Evolutionary conservation across 2,113 vertebrate genomes (phyloP).

Genomic region (Aviceda subcristata): DNA sequence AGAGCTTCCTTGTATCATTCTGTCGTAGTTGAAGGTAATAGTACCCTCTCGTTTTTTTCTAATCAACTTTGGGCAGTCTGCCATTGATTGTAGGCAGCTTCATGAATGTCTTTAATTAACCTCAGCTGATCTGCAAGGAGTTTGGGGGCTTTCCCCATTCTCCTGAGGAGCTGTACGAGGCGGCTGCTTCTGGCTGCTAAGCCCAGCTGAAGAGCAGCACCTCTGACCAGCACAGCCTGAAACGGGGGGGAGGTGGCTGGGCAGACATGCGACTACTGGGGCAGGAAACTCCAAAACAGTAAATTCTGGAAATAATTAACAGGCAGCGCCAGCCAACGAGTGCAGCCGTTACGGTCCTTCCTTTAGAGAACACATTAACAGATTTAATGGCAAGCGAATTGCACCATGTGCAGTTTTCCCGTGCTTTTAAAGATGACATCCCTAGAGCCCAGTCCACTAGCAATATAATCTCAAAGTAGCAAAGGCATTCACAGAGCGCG

Average conservation of each 20-base stretch:
- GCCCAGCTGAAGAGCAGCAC: not conserved
- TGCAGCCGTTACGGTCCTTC: fast-evolving
- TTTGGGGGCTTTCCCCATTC: not conserved
- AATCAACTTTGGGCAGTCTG: not conserved
- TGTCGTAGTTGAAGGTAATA: not conserved
- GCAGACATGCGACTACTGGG: not conserved
- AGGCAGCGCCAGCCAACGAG: not conserved
- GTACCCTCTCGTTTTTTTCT: not conserved
- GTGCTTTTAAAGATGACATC: not conserved
- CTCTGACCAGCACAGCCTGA: not conserved
- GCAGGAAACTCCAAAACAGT: not conserved
- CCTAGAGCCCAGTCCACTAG: not conserved
- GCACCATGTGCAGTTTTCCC: not conserved
- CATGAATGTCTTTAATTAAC: not conserved
- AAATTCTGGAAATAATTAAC: conserved; percentile 47
- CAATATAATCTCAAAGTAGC: not conserved
- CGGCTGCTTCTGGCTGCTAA: not conserved
- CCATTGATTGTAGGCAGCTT: not conserved
- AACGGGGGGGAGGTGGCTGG: not conserved
- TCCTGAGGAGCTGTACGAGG: not conserved
- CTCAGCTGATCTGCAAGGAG: not conserved
- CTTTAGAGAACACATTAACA: not conserved
- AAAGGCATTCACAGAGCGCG: not conserved
- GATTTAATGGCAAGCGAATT: not conserved
- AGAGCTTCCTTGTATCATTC: not conserved